Evolutionary conservation across 2,888 invertebrate genomes (phyloP).

Genomic region (Zaprionus bogoriensis): DNA sequence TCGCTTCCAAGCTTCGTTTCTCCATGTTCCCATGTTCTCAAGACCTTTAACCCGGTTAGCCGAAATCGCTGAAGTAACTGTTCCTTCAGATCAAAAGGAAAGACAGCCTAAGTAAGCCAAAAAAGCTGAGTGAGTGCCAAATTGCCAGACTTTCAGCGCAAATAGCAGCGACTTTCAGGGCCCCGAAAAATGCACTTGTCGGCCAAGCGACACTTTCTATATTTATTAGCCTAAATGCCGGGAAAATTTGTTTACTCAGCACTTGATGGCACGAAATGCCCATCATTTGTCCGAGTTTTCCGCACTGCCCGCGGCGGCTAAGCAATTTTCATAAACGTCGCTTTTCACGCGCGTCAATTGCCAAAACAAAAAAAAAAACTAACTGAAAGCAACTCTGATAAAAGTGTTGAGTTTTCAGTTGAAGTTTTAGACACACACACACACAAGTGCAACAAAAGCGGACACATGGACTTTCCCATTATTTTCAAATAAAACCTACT

Average conservation of each 20-base stretch:
- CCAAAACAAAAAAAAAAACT: conserved; percentile 7
- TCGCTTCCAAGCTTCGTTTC: too few species aligned
- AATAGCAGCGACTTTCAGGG: too few species aligned
- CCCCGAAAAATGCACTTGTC: conserved; percentile 13
- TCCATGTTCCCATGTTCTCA: too few species aligned
- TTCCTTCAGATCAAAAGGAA: too few species aligned
- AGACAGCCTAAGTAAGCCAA: too few species aligned
- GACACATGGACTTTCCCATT: conserved; percentile 66
- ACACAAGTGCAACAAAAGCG: conserved; percentile 34
- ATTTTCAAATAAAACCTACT: conserved; percentile 68
- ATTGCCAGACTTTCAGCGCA: too few species aligned
- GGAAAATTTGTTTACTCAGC: conserved; percentile 31
- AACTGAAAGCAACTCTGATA: conserved; percentile 38
- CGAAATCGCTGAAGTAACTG: too few species aligned
- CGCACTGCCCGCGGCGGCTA: conserved; percentile 23
- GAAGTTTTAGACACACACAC: conserved; percentile 31
- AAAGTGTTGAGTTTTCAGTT: conserved; percentile 3
- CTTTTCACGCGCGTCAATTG: conserved; percentile 60
- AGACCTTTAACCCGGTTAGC: too few species aligned
- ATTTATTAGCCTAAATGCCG: conserved; percentile 45
- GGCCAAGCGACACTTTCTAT: conserved; percentile 44
- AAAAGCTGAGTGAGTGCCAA: too few species aligned
- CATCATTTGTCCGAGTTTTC: conserved; percentile 19
- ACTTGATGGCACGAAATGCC: conserved; percentile 53
- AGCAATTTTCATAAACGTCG: conserved; percentile 67